Percentiles rank a stretch among this genome's conserved stretches.
phyloP scores from a whole-genome alignment of 2,888 invertebrate genomes.

The Selenia dentaria region DNA sequence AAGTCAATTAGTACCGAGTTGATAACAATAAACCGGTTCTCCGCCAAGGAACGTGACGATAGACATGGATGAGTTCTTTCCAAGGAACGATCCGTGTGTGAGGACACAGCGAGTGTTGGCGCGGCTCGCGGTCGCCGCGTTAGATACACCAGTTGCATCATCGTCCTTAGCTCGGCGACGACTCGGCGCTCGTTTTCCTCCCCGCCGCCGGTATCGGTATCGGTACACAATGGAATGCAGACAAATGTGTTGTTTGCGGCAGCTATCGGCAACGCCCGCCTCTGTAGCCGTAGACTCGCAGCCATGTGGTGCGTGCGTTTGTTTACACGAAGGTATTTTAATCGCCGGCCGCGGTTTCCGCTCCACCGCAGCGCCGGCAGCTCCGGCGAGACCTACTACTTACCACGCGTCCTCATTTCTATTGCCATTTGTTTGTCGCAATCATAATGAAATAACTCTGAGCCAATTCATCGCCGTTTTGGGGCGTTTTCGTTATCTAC shows the following conservation, averaged over 20 bases:
- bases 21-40: no score
- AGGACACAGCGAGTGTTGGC: neutral
- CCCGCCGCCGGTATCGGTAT: neutral
- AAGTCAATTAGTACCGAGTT: no score
- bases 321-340: slow-evolving; percentile 13
- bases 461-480: no score
- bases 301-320: slow-evolving; percentile 8
- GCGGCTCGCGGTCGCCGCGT: neutral
- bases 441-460: no score
- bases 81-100: neutral
- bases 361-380: neutral
- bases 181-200: slow-evolving; percentile 1
- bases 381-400: neutral
- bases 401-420: neutral
- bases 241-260: neutral
- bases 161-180: no score
- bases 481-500: no score
- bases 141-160: no score
- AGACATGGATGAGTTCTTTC: neutral
- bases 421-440: neutral
- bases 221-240: neutral
- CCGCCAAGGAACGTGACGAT: neutral
- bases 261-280: neutral
- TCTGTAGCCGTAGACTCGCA: neutral
- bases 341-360: slow-evolving; percentile 6